Evolutionary conservation across 2,113 vertebrate genomes (phyloP).

Genomic region (Sterna hirundo): DNA sequence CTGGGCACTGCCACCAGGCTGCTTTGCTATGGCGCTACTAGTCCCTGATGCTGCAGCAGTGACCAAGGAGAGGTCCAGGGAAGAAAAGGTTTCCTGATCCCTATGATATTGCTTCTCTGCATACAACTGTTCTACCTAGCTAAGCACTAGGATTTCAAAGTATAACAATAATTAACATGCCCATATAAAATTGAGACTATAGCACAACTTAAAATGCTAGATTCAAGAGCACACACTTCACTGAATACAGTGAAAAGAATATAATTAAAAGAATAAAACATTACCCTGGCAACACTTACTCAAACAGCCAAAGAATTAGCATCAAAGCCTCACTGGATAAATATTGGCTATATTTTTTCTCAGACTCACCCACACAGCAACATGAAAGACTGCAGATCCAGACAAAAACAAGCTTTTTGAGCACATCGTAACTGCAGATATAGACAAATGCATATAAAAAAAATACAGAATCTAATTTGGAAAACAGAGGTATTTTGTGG

Average conservation of each 20-base stretch:
- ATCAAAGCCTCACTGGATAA: neutral
- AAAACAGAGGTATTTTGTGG: neutral
- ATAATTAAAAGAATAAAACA: neutral
- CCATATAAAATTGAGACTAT: neutral
- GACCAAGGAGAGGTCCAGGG: neutral
- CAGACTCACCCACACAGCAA: neutral
- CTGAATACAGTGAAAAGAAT: neutral
- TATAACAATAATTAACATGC: neutral
- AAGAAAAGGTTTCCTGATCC: neutral
- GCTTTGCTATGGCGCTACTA: neutral
- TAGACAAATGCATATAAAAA: neutral
- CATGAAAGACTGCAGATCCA: neutral
- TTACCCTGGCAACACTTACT: slow-evolving; percentile 23
- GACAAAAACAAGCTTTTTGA: neutral
- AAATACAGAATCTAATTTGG: neutral
- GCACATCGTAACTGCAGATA: neutral
- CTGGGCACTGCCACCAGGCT: neutral
- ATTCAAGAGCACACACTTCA: neutral
- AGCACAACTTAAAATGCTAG: neutral
- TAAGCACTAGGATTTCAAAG: neutral
- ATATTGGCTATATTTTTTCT: neutral
- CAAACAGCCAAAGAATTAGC: slow-evolving; percentile 1
- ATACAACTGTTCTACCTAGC: neutral
- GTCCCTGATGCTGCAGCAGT: neutral
- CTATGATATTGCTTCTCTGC: fast-evolving